Evolutionary conservation across 2,113 vertebrate genomes (phyloP).

Genomic region (Notarius lentiginosus): DNA sequence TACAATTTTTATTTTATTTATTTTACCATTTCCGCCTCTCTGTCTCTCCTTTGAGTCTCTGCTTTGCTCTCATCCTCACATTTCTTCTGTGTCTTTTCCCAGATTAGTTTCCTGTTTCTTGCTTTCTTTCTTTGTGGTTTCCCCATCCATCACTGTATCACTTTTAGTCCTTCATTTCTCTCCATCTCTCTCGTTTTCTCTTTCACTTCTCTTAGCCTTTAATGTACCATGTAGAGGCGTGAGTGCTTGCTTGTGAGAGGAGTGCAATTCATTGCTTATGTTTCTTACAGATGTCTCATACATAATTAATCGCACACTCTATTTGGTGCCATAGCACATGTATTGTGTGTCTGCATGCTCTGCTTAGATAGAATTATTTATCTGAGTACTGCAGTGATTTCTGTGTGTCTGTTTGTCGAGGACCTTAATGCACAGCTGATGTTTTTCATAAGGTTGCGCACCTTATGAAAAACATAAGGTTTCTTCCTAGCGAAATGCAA

Average conservation of each 20-base stretch:
- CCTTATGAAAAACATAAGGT: neutral
- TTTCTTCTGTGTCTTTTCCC: conserved; percentile 38
- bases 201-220: conserved; percentile 60
- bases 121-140: conserved; percentile 33
- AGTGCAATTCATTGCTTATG: conserved; percentile 69
- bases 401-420: conserved; percentile 50
- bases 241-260: conserved; percentile 71
- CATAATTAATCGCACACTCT: conserved; percentile 79
- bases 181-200: conserved; percentile 21
- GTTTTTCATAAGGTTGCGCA: conserved; percentile 25
- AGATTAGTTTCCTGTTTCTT: conserved; percentile 33
- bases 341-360: conserved; percentile 72
- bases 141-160: conserved; percentile 37
- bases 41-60: conserved; percentile 10
- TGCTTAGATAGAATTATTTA: conserved; percentile 74
- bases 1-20: neutral
- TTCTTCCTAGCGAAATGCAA: conserved; percentile 30
- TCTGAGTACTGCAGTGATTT: conserved; percentile 61
- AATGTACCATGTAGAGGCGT: conserved; percentile 68
- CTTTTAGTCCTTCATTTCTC: conserved; percentile 19
- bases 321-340: conserved; percentile 66
- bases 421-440: neutral
- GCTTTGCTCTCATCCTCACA: conserved; percentile 36
- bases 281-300: conserved; percentile 71
- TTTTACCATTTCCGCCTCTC: conserved; percentile 23